Evolutionary conservation across 2,888 invertebrate species (phyloP).

Genomic region (Andrena camellia): DNA sequence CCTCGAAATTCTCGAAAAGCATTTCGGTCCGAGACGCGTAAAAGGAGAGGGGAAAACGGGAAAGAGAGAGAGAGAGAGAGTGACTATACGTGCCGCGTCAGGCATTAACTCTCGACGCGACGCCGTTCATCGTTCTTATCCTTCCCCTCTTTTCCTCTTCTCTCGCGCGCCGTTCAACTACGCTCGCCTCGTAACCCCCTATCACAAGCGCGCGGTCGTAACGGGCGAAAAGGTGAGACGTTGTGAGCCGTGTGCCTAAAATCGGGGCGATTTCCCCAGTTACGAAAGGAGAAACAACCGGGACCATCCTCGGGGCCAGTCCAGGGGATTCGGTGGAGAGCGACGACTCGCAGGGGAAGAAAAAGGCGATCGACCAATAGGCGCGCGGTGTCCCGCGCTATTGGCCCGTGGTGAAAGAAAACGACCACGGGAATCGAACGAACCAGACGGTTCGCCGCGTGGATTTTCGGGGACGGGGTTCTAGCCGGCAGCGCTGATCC

Average conservation of each 20-base stretch:
- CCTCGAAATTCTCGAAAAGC: conserved; percentile 18
- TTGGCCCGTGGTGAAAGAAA: conserved; percentile 22
- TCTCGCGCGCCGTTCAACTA: conserved; percentile 21
- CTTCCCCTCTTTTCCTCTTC: conserved; percentile 31
- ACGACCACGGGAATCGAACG: conserved; percentile 20
- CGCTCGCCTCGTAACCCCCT: conserved; percentile 28
- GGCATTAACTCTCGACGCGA: conserved; percentile 28
- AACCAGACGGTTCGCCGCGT: conserved; percentile 21
- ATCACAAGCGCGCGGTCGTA: conserved; percentile 20
- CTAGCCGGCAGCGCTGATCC: conserved; percentile 19
- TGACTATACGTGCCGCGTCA: conserved; percentile 33
- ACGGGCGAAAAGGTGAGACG: conserved; percentile 42
- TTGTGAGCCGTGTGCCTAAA: conserved; percentile 43
- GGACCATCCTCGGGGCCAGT: background rate
- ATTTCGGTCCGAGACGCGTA: background rate
- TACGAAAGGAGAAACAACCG: background rate
- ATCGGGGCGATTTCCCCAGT: conserved; percentile 7
- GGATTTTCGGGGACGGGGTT: conserved; percentile 33
- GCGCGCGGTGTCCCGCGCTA: conserved; percentile 42
- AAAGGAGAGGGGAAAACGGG: conserved; percentile 20
- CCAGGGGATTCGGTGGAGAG: conserved; percentile 20
- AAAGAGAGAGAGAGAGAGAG: conserved; percentile 43
- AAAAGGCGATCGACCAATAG: conserved; percentile 29
- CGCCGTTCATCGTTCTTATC: conserved; percentile 46
- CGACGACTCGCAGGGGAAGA: conserved; percentile 9